A percentile compares a stretch with the other conserved stretches of the same genome.
Conservation (phyloP, 2,113 vertebrate genomes). For the Nettapus auritus region DNA sequence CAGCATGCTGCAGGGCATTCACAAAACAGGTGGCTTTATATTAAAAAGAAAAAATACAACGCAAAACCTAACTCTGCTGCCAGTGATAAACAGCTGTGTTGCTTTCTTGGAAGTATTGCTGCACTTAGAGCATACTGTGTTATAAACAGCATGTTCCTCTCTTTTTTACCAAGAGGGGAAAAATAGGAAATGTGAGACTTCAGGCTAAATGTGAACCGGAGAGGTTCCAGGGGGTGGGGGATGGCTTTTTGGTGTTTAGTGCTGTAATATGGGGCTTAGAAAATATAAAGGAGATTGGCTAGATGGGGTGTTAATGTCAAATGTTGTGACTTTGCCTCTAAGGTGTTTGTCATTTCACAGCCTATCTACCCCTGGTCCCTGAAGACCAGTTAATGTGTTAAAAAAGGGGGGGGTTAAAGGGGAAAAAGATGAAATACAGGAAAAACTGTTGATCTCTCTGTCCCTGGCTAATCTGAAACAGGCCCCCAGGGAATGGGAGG, state of each 20-base stretch:
- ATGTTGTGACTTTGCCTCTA: background rate
- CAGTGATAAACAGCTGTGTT: background rate
- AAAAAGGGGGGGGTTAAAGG: background rate
- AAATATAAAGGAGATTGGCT: background rate
- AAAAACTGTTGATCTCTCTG: background rate
- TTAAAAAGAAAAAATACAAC: background rate
- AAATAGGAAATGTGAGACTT: background rate
- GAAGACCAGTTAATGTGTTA: background rate
- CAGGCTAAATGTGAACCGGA: background rate
- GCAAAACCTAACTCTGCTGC: background rate
- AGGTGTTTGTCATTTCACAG: background rate
- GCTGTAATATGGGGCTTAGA: background rate
- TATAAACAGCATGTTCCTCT: background rate
- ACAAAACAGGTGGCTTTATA: slow-evolving; percentile 17
- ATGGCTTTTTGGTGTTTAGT: background rate
- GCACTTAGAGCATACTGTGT: background rate
- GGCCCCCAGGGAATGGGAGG: slow-evolving; percentile 4
- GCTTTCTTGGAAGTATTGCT: background rate
- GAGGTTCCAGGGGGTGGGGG: background rate
- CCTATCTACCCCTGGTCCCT: background rate
- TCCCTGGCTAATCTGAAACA: background rate
- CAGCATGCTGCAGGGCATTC: background rate
- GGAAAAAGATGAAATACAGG: background rate
- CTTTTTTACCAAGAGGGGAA: background rate
- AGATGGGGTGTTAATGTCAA: background rate